Conservation (phyloP, 2,113 vertebrate species). For the Esox niger region DNA sequence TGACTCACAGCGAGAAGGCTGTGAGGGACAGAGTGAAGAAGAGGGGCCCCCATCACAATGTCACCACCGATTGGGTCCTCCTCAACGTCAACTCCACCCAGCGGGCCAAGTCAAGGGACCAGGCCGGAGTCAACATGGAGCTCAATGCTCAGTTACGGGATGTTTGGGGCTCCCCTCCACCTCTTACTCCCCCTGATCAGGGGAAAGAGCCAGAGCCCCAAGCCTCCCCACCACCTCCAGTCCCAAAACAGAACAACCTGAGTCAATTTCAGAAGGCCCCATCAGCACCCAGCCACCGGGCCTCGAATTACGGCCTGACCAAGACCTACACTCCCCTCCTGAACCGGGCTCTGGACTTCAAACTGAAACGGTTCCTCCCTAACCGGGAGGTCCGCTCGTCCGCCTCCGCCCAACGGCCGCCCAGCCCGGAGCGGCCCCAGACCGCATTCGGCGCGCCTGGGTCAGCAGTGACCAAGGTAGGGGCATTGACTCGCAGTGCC, state of each 20-base stretch:
- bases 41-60: slow-evolving; percentile 31
- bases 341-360: slow-evolving; percentile 55
- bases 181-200: not conserved
- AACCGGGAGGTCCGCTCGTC: slow-evolving; percentile 50
- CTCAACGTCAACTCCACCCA: slow-evolving; percentile 66
- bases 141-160: slow-evolving; percentile 47
- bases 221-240: not conserved
- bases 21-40: slow-evolving; percentile 39
- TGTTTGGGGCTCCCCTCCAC: slow-evolving; percentile 47
- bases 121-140: slow-evolving; percentile 44
- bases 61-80: slow-evolving; percentile 60
- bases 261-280: too few species aligned
- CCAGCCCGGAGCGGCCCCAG: slow-evolving; percentile 25
- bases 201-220: not conserved
- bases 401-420: slow-evolving; percentile 57
- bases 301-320: slow-evolving; percentile 21
- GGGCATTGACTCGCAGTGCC: slow-evolving; percentile 24
- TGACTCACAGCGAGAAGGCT: slow-evolving; percentile 44
- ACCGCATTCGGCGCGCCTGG: not conserved
- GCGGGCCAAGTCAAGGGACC: slow-evolving; percentile 26
- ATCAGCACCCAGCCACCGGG: not conserved
- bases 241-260: too few species aligned
- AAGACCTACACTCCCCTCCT: slow-evolving; percentile 53
- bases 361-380: slow-evolving; percentile 51
- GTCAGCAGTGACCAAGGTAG: accelerated